Evolutionary conservation across 2,888 invertebrate genomes (phyloP).

Genomic region (Acleris emargana): DNA sequence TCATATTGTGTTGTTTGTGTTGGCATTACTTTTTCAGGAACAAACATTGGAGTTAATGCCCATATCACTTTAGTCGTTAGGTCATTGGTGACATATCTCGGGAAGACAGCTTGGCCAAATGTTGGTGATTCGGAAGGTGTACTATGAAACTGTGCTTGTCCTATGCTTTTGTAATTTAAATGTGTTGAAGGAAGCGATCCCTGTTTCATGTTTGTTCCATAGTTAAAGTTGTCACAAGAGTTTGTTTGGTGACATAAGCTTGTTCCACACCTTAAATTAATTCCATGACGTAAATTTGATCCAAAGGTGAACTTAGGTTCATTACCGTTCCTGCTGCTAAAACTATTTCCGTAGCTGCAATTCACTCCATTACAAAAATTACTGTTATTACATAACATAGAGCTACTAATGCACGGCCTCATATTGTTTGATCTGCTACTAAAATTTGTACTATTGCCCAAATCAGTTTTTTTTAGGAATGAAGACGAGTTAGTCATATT

Average conservation of each 20-base stretch:
- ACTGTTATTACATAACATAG: no score
- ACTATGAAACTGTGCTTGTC: background rate
- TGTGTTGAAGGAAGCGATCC: no score
- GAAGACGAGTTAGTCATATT: conserved; percentile 8
- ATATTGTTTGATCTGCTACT: background rate
- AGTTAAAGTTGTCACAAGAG: no score
- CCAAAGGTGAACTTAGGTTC: background rate
- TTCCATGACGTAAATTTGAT: background rate
- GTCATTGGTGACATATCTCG: conserved; percentile 42
- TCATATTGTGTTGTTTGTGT: conserved; percentile 14
- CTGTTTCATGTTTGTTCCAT: no score
- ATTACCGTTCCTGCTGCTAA: background rate
- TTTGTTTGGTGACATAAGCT: no score
- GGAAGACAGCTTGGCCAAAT: conserved; percentile 51
- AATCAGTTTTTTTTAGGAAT: conserved; percentile 1
- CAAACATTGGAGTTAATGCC: conserved; percentile 41
- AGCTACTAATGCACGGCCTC: background rate
- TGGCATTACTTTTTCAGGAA: background rate
- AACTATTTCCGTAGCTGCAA: background rate
- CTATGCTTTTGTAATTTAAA: no score
- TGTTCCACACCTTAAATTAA: background rate
- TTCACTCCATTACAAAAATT: background rate
- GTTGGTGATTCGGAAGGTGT: conserved; percentile 32
- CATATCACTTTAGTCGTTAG: conserved; percentile 44
- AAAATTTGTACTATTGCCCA: conserved; percentile 3